phyloP scores from a whole-genome alignment of 2,113 vertebrate species.

The Hypocryptadius cinnamomeus region DNA sequence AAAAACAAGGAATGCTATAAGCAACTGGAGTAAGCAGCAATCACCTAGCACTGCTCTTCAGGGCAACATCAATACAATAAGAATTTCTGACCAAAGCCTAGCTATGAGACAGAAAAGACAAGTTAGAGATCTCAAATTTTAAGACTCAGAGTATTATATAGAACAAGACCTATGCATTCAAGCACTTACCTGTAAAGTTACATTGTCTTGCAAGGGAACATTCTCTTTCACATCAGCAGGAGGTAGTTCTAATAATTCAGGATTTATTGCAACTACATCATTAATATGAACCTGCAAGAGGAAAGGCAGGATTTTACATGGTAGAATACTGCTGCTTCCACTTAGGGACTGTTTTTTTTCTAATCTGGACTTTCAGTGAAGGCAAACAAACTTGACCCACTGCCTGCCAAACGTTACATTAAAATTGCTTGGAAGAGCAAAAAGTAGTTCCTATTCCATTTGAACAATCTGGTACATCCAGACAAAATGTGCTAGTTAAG shows the following conservation, averaged over 20 bases:
- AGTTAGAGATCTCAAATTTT: neutral
- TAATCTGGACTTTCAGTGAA: neutral
- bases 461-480: neutral
- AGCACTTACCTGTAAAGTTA: conserved; percentile 63
- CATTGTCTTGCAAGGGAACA: conserved; percentile 68
- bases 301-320: neutral
- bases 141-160: neutral
- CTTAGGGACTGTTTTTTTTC: neutral
- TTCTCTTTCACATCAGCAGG: conserved; percentile 60
- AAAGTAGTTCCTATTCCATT: neutral
- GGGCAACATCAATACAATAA: neutral
- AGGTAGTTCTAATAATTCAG: conserved; percentile 52
- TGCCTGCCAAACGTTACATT: neutral
- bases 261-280: conserved; percentile 70
- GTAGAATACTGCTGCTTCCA: neutral
- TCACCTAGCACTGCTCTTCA: neutral
- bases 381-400: neutral
- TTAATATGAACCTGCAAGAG: conserved; percentile 67
- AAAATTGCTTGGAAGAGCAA: neutral
- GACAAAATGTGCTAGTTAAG: neutral
- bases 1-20: neutral
- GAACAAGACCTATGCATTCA: neutral
- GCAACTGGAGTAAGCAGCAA: neutral
- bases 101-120: neutral
- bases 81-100: neutral